These are phyloP conservation scores for Gryllus bimaculatus DNA, from an alignment of 1,140 invertebrate species.

Conservation along the genomic window DNA sequence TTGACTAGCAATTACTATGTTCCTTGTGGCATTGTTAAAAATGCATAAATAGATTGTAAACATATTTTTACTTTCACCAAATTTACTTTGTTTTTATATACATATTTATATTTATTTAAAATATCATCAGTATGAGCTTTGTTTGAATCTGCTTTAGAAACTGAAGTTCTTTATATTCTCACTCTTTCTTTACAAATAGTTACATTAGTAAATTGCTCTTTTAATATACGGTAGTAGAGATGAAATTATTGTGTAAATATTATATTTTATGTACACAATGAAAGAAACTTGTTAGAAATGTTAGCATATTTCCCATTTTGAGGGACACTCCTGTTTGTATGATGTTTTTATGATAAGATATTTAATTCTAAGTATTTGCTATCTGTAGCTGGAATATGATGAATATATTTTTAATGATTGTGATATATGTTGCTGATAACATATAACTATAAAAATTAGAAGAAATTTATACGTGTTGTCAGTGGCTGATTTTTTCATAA, in stretches of 20 bases:
- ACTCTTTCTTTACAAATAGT: too few species aligned
- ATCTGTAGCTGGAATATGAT: not conserved
- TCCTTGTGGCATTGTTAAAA: not conserved
- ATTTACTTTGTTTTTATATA: not conserved
- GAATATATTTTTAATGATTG: constrained; percentile 6
- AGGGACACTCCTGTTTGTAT: not conserved
- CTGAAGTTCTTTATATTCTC: too few species aligned
- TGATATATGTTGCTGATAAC: not conserved
- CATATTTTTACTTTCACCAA: not conserved
- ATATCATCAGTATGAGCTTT: too few species aligned
- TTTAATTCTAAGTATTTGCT: constrained; percentile 6
- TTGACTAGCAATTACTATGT: not conserved
- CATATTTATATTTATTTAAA: too few species aligned
- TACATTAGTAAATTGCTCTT: too few species aligned
- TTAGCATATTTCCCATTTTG: not conserved
- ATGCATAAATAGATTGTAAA: not conserved
- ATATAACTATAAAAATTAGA: not conserved
- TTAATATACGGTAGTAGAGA: not conserved
- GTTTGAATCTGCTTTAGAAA: too few species aligned
- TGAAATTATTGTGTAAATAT: not conserved
- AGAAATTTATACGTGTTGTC: not conserved
- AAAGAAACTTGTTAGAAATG: not conserved
- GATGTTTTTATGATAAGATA: constrained; percentile 6
- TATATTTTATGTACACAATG: not conserved
- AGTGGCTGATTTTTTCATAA: not conserved